phyloP scores from a whole-genome alignment of 2,113 vertebrate species.

The Amphiprion percula region DNA sequence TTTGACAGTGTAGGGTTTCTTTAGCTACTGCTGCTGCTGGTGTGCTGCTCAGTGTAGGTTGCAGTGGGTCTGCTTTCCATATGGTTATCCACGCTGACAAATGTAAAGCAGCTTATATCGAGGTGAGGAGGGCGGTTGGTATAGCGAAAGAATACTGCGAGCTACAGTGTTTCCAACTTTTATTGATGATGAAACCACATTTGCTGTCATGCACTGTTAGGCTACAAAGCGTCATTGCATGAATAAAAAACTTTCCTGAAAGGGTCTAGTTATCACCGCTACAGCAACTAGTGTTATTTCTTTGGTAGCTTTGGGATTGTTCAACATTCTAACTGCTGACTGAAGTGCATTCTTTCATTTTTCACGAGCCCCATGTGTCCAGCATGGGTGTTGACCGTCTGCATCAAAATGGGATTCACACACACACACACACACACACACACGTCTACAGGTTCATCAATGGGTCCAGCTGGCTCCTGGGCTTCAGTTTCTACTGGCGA shows the following conservation, averaged over 20 bases:
- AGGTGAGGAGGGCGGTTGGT: conserved; percentile 6
- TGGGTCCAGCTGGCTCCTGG: conserved; percentile 48
- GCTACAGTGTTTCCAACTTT: conserved; percentile 24
- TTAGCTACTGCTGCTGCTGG: conserved; percentile 54
- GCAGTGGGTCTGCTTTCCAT: conserved; percentile 54
- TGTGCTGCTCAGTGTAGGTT: conserved; percentile 26
- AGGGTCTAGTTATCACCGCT: neutral
- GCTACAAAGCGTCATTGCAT: conserved; percentile 7
- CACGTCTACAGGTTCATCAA: neutral
- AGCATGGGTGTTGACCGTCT: conserved; percentile 43
- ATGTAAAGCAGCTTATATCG: conserved; percentile 23
- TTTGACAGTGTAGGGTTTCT: conserved; percentile 78
- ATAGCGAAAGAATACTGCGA: neutral
- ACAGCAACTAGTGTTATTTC: conserved; percentile 25
- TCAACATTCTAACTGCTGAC: conserved; percentile 40
- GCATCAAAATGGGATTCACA: conserved; percentile 36
- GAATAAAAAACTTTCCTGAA: neutral
- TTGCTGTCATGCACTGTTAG: conserved; percentile 3
- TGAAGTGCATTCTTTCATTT: conserved; percentile 35
- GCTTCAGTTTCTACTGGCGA: conserved; percentile 38
- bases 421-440: conserved; percentile 2
- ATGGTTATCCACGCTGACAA: conserved; percentile 44
- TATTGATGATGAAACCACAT: conserved; percentile 22
- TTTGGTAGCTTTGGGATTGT: neutral
- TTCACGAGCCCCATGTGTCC: conserved; percentile 53